Percentiles rank a stretch among this genome's conserved stretches.
Evolutionary conservation across 2,797 vertebrate genomes (phyloP).

Genomic region (Selene dorsalis): DNA sequence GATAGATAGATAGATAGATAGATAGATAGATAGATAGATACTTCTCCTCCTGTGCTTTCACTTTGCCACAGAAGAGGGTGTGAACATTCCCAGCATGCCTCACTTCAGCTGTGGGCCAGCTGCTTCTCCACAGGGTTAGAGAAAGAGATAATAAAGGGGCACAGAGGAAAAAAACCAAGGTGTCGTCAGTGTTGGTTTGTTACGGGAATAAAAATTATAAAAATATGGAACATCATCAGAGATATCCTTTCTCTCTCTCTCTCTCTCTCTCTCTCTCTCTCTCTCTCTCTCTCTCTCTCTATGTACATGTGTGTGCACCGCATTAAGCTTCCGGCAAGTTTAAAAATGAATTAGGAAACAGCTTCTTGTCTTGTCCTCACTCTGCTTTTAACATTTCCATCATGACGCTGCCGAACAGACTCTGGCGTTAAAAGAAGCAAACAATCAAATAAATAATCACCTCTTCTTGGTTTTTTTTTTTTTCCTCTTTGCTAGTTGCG

Average conservation of each 20-base stretch:
- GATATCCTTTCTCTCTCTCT: neutral
- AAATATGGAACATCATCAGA: neutral
- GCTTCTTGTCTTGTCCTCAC: neutral
- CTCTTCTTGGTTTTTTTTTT: too few species aligned
- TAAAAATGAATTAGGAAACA: slow-evolving; percentile 6
- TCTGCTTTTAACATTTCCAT: slow-evolving; percentile 3
- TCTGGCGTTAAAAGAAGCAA: neutral
- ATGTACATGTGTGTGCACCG: neutral
- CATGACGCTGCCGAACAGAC: neutral
- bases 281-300: neutral
- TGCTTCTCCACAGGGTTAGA: slow-evolving; percentile 11
- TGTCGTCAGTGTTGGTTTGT: neutral
- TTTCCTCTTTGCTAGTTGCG: neutral
- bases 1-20: too few species aligned
- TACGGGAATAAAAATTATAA: too few species aligned
- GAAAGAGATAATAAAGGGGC: neutral
- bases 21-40: too few species aligned
- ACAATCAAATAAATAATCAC: neutral
- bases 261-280: too few species aligned
- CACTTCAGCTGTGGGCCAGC: slow-evolving; percentile 57
- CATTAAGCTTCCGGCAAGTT: slow-evolving; percentile 11
- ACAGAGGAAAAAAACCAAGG: too few species aligned
- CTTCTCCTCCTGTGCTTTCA: neutral
- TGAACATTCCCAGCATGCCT: slow-evolving; percentile 66
- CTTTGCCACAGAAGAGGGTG: slow-evolving; percentile 27